A percentile compares a stretch with the other conserved stretches of the same genome.
Evolutionary conservation across 2,797 vertebrate species (phyloP).

Genomic region (Hafferia zeledoni): DNA sequence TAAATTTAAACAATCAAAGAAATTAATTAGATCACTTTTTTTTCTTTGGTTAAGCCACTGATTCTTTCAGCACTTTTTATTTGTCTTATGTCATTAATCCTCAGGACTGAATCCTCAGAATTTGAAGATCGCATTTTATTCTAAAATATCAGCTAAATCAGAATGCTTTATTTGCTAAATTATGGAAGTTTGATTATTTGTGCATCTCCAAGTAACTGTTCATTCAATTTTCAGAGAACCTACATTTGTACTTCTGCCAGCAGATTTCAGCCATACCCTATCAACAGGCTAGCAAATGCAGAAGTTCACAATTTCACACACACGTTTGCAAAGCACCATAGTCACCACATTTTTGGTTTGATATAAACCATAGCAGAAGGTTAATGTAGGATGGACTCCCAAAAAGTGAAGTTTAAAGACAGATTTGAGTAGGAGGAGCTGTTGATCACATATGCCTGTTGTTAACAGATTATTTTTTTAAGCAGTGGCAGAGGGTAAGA

Average conservation of each 20-base stretch:
- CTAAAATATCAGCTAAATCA: neutral
- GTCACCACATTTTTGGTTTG: constrained; percentile 4
- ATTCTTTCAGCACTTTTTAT: neutral
- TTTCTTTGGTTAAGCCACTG: neutral
- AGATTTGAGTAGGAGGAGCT: constrained; percentile 63
- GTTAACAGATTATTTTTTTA: constrained; percentile 57
- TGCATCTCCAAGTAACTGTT: neutral
- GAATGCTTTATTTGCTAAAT: neutral
- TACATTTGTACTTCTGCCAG: constrained; percentile 27
- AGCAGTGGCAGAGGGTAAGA: constrained; percentile 12
- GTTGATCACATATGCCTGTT: constrained; percentile 61
- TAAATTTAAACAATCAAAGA: neutral
- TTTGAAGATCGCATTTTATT: neutral
- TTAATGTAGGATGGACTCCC: constrained; percentile 59
- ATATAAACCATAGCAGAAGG: constrained; percentile 57
- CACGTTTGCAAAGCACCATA: neutral
- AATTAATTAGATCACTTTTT: neutral
- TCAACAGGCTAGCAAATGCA: constrained; percentile 14
- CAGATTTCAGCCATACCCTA: constrained; percentile 25
- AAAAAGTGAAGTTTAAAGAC: constrained; percentile 46
- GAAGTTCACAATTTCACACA: constrained; percentile 12
- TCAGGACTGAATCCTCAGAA: neutral
- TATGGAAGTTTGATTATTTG: neutral
- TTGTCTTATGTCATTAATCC: neutral
- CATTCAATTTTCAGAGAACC: neutral